Evolutionary conservation across 2,797 vertebrate genomes (phyloP), one percentile per base, ranked within the genome.

Genomic region (Megaceryle alcyon): DNA sequence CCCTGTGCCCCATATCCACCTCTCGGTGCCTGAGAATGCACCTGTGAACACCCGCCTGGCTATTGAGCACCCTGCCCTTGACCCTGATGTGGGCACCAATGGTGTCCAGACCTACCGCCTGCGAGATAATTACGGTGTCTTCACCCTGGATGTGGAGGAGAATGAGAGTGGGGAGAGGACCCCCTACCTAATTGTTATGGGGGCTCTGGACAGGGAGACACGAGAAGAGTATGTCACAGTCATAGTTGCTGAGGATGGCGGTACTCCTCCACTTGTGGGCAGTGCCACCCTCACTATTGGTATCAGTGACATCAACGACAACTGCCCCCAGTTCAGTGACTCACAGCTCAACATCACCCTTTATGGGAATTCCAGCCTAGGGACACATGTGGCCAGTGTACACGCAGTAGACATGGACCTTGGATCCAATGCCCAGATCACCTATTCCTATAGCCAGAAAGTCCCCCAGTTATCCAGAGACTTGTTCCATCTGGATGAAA

Each of bases 261-360:
- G 99, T 5, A 98, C 97, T 10, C 99, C 99, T 59, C 99, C 99
- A 0, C 98, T 99, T 2, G 31, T 99, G 33, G 99, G 99, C 37
- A 99, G 98, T 5, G 99, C 99, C 56, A 99, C 99, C 29, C 98
- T 99, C 53, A 99, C 98, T 96, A 98, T 99, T 75, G 96, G 98
- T 79, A 99, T 99, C 96, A 98, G 98, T 1, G 99, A 99, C 84
- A 98, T 99, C 85, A 99, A 99, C 44, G 99, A 99, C 97, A 99
- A 99, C 94, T 99, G 99, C 69, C 99, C 99, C 15, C 98, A 98
- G 76, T 99, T 99, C 96, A 96, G 84, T 2, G 98, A 99, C 87
- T 98, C 98, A 0, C 98, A 99, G 81, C 96, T 99, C 87, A 99
- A 99, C 6, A 46, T 99, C 86, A 99, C 99, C 14, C 94, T 99